Evolutionary conservation across 2,797 vertebrate genomes (phyloP).

Genomic region (Anguilla pacifica): DNA sequence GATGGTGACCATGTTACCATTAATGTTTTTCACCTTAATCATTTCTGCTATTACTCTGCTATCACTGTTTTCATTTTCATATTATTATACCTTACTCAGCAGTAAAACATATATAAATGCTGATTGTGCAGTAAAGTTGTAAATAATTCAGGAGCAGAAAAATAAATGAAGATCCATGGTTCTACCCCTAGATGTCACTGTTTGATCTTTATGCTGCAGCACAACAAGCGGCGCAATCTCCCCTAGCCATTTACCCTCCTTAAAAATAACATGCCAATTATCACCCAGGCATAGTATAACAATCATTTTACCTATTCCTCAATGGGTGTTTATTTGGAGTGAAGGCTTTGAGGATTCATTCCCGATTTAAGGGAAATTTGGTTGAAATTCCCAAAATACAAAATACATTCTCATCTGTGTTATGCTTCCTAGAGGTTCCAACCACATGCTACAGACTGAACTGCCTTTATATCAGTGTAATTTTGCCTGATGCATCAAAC

Average conservation of each 20-base stretch:
- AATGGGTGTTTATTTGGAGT: not conserved
- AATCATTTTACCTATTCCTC: not conserved
- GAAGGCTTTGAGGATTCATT: not conserved
- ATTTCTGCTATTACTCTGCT: not conserved
- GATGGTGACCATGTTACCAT: not conserved
- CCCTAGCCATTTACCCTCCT: not conserved
- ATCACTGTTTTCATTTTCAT: not conserved
- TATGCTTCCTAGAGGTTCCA: not conserved
- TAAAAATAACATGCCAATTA: not conserved
- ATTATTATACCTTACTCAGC: not conserved
- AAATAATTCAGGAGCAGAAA: not conserved
- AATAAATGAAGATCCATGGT: conserved; percentile 8
- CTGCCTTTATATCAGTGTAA: conserved; percentile 29
- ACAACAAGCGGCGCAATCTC: not conserved
- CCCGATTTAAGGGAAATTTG: not conserved
- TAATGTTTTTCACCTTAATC: not conserved
- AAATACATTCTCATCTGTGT: not conserved
- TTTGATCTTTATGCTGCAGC: conserved; percentile 17
- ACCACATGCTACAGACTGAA: not conserved
- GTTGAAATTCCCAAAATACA: not conserved
- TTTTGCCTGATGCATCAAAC: conserved; percentile 43
- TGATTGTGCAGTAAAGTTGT: not conserved
- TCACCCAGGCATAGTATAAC: not conserved
- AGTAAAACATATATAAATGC: not conserved
- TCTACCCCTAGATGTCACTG: conserved; percentile 53